Evolutionary conservation across 2,113 vertebrate species (phyloP).

Genomic region (Callithrix jacchus): DNA sequence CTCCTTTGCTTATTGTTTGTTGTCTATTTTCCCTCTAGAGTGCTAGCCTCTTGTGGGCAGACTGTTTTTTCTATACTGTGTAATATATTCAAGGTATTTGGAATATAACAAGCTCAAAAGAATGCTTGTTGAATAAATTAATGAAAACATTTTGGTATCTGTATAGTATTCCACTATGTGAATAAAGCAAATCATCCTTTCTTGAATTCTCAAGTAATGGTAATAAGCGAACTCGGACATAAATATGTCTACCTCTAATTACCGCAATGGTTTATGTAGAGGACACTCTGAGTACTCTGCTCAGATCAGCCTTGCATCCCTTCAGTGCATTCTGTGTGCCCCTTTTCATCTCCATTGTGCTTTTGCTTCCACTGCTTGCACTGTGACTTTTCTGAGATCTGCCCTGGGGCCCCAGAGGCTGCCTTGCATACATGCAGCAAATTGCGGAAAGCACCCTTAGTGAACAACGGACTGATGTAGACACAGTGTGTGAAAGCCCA

Average conservation of each 20-base stretch:
- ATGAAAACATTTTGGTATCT: not conserved
- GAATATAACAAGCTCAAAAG: not conserved
- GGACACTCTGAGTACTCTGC: not conserved
- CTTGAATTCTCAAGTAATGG: not conserved
- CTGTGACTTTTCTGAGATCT: not conserved
- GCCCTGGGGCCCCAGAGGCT: not conserved
- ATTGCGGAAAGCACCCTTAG: not conserved
- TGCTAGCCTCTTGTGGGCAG: not conserved
- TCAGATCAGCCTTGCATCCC: not conserved
- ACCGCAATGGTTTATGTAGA: not conserved
- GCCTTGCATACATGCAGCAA: not conserved
- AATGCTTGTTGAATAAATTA: not conserved
- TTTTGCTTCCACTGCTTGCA: not conserved
- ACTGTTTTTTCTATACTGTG: not conserved
- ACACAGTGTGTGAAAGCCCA: not conserved
- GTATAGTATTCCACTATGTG: not conserved
- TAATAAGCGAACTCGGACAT: not conserved
- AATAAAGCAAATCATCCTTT: not conserved
- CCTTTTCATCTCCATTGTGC: not conserved
- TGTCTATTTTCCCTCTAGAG: not conserved
- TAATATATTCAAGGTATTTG: not conserved
- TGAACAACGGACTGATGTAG: not conserved
- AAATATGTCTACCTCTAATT: not conserved
- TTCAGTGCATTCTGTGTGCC: not conserved
- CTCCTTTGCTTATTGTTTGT: not conserved